Base-by-base conservation (phyloP, 2,888 invertebrate species). In the Brachynemurus nebulosus region DNA sequence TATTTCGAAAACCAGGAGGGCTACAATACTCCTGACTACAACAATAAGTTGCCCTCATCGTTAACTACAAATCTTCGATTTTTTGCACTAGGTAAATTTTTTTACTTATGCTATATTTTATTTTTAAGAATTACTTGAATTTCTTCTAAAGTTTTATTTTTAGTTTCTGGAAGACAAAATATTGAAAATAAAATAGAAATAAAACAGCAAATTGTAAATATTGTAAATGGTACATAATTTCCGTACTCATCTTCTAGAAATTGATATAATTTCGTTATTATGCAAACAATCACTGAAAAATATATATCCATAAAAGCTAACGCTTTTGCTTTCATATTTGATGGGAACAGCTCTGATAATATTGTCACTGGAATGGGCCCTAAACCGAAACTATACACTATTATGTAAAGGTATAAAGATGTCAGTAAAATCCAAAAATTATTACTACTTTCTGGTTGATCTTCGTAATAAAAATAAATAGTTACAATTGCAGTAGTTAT, bases 331-430 rank as follows among this genome's bases (percentile, higher is more conserved):
- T 74, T 69, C 2, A 70, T 71, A 48, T 68, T 65, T 1, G 68
- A 56, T 44, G 77, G 68, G 56, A 77, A 71, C 8, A 74, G 54
- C 57, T 74, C 74, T 0, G 69, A 66, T 51, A 71, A 61, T 42
- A 72, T 61, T 35, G 71, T 58, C 50, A 69, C 66, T 0, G 71
- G 72, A 37, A 73, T 57, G 0, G 70, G 69, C 2, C 71, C 67
- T 44, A 71, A 61, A 1, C 72, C 72, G n/a, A 71, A 48, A 21
- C 68, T 67, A 42, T 69, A 70, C 38, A 67, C 63, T 2, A 67
- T 59, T 34, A 72, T 64, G 53, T 67, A 72, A 1, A 59, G 45
- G 11, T 70, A 59, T n/a, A 73, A 53, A 3, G 67, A 62, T 1
- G 60, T 52, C 4, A 72, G 53, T 0, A 70, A 70, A 3, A 72